Conservation (phyloP, 92 coral and sea anemone species). For the Bergia sp. region DNA sequence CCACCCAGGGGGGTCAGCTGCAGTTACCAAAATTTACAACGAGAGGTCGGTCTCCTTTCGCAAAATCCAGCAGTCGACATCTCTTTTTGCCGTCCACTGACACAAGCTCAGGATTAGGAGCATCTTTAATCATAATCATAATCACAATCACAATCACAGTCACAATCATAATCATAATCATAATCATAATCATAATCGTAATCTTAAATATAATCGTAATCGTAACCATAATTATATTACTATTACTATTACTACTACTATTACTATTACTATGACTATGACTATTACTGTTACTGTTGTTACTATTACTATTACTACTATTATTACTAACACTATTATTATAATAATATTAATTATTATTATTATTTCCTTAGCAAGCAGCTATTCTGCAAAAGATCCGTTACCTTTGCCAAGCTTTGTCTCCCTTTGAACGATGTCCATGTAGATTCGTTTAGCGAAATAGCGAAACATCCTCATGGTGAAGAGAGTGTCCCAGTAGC, state of each 20-base stretch:
- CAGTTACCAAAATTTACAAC: slow-evolving; percentile 91
- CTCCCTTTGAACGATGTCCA: slow-evolving; percentile 12
- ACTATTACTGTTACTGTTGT: too few species aligned
- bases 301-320: too few species aligned
- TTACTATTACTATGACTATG: too few species aligned
- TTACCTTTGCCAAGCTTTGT: neutral
- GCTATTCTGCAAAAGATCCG: too few species aligned
- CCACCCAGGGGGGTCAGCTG: slow-evolving; percentile 88
- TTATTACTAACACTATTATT: too few species aligned
- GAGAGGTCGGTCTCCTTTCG: slow-evolving; percentile 78
- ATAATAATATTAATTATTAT: too few species aligned
- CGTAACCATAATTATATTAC: too few species aligned
- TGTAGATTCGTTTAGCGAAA: slow-evolving; percentile 11
- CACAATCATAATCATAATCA: neutral
- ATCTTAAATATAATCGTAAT: too few species aligned
- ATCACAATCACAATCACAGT: neutral
- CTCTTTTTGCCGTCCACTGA: slow-evolving; percentile 75
- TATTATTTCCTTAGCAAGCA: too few species aligned
- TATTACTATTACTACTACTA: too few species aligned
- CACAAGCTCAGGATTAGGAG: slow-evolving; percentile 81
- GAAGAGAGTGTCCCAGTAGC: slow-evolving; percentile 6
- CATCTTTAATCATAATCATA: slow-evolving; percentile 26
- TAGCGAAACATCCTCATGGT: slow-evolving; percentile 7
- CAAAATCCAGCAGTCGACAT: slow-evolving; percentile 74
- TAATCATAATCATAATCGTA: neutral